phyloP scores from a whole-genome alignment of 2,888 invertebrate species.

The Phaonia tiefii region DNA sequence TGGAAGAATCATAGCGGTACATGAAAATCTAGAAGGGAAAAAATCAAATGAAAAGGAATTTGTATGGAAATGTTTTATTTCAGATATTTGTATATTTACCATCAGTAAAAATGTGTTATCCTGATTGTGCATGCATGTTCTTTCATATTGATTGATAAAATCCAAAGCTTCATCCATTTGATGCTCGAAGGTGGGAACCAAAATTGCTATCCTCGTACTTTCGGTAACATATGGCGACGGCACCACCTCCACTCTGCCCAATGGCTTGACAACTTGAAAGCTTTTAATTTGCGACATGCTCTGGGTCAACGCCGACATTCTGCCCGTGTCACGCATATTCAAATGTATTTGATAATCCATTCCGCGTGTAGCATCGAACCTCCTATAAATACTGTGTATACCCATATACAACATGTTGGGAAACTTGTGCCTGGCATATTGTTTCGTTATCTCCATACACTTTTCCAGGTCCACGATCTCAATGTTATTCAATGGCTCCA shows the following conservation, averaged over 20 bases:
- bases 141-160: slow-evolving; percentile 88
- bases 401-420: slow-evolving; percentile 82
- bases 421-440: slow-evolving; percentile 82
- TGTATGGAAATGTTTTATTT: background rate
- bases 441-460: slow-evolving; percentile 82
- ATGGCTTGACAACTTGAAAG: slow-evolving; percentile 90
- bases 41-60: slow-evolving; percentile 14
- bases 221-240: slow-evolving; percentile 98
- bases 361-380: slow-evolving; percentile 91
- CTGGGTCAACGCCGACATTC: slow-evolving; percentile 71
- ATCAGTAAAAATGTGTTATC: slow-evolving; percentile 90
- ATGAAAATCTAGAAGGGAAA: slow-evolving; percentile 82
- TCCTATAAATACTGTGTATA: slow-evolving; percentile 87
- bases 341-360: slow-evolving; percentile 92
- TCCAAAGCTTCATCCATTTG: slow-evolving; percentile 83
- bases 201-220: slow-evolving; percentile 89
- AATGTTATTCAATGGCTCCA: slow-evolving; percentile 84
- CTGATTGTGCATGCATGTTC: slow-evolving; percentile 87
- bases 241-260: slow-evolving; percentile 93
- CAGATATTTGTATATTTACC: slow-evolving; percentile 80
- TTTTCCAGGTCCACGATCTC: slow-evolving; percentile 86
- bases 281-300: slow-evolving; percentile 82
- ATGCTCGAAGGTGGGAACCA: slow-evolving; percentile 86
- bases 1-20: slow-evolving; percentile 84
- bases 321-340: slow-evolving; percentile 81